Base-by-base conservation (phyloP, 2,113 vertebrate species). In the Cyanoramphus novaezelandiae region DNA sequence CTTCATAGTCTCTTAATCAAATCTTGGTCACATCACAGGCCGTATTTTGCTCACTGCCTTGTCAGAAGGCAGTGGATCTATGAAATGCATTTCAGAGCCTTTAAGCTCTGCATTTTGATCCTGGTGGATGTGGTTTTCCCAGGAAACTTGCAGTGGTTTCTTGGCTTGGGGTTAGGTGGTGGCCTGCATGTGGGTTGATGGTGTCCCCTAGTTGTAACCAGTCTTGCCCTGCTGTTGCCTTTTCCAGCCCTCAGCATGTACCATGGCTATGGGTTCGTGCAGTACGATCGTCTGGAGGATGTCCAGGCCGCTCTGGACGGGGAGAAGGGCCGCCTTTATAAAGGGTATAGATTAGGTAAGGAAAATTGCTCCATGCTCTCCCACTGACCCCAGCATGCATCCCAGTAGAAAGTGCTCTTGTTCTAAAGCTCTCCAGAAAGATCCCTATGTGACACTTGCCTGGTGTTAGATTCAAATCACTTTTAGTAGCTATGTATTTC, bases 281-380 rank as follows among this genome's bases (percentile, higher is more conserved):
- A 98, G 97, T 99, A 98, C 99, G 98, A 99, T 85, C 98, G 97
- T 84, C 79, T 98, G 95, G 99, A 99, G 96, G 99, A 99, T 87
- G 99, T 99, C 35, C 98, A 99, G 98, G 98, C 98, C 90, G 98
- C 98, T 98, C 98, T 98, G 98, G 97, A 98, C 96, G 98, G 98
- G 97, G 97, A 99, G 98, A 99, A 98, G 77, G 98, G 98, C 97
- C 98, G 98, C 95, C 97, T 99, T 98, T 99, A 98, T 98, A 98
- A 98, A 99, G 97, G 98, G 97, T 98, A 98, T 99, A 98, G 98
- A 99, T 98, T 99, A 99, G 98, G 98, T 99, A 98, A 99, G 98
- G 82, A 94, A 93, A 97, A 57, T 67, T 93, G 83, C 85, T 97
- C 85, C n/a, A 5, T 91, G 78, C 81, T 96, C 90, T 95, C 31